These are phyloP conservation scores for Apomyelois bistriatella DNA, from an alignment of 2,888 invertebrate species.

Conservation along the genomic window DNA sequence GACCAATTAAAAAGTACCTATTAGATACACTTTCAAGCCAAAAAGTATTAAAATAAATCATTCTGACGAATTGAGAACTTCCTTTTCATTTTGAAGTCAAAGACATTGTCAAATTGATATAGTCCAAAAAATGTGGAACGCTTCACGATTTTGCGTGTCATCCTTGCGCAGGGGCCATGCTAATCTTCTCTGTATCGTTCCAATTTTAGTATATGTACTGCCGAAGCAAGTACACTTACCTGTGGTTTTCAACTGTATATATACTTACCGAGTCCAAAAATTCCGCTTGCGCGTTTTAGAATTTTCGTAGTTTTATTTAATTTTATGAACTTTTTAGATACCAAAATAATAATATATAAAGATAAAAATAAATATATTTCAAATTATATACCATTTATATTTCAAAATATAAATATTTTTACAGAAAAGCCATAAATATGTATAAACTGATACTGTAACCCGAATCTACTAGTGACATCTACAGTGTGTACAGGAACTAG, in stretches of 20 bases:
- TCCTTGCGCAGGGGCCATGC: conserved; percentile 60
- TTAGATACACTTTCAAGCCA: too few species aligned
- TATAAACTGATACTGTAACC: too few species aligned
- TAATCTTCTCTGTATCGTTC: conserved; percentile 57
- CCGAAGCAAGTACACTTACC: conserved; percentile 44
- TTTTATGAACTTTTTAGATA: too few species aligned
- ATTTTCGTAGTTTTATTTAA: conserved; percentile 1
- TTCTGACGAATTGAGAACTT: too few species aligned
- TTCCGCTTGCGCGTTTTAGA: conserved; percentile 24
- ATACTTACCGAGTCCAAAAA: conserved; percentile 13
- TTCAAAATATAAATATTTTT: too few species aligned
- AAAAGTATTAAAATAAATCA: too few species aligned
- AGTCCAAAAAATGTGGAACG: conserved; percentile 49
- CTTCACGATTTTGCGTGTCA: conserved; percentile 57
- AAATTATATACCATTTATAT: too few species aligned
- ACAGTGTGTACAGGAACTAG: too few species aligned
- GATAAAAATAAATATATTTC: background rate
- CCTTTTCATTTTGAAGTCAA: too few species aligned
- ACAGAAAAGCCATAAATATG: too few species aligned
- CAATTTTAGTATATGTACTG: conserved; percentile 60
- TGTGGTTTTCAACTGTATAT: fast-evolving
- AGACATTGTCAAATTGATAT: conserved; percentile 8
- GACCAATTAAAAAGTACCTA: too few species aligned
- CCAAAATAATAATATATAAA: background rate
- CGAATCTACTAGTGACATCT: too few species aligned